These are phyloP conservation scores for Xestia xanthographa DNA, from an alignment of 2,888 invertebrate species.

Conservation along the genomic window DNA sequence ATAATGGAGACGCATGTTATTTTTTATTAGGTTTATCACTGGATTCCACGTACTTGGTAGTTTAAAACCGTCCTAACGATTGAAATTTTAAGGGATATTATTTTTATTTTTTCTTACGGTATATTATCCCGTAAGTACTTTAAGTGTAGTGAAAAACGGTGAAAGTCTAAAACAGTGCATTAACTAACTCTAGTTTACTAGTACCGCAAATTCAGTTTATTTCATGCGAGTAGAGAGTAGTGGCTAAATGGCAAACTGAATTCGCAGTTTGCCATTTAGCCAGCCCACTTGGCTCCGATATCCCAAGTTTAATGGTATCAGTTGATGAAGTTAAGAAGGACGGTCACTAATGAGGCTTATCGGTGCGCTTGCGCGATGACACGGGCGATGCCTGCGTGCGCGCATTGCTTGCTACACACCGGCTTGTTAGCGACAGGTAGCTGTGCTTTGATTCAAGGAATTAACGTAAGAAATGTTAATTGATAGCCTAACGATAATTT, in stretches of 20 bases:
- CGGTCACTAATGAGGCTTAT: constrained; percentile 88
- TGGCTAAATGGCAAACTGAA: no score
- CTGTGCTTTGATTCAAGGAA: constrained; percentile 68
- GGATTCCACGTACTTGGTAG: no score
- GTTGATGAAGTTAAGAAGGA: constrained; percentile 84
- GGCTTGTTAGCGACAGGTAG: constrained; percentile 80
- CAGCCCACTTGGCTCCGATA: constrained; percentile 62
- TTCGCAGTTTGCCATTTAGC: constrained; percentile 65
- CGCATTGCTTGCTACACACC: constrained; percentile 74
- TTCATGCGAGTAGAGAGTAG: constrained; percentile 29
- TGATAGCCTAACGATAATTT: constrained; percentile 64
- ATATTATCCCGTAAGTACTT: no score
- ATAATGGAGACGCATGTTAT: no score
- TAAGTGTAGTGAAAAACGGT: no score
- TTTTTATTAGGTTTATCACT: no score
- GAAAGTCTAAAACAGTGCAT: no score
- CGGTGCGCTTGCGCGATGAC: constrained; percentile 81
- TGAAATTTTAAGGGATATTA: no score
- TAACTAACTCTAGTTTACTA: constrained; percentile 37
- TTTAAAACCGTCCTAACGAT: no score
- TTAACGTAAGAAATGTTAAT: constrained; percentile 67
- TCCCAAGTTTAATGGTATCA: constrained; percentile 72
- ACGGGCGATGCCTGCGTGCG: constrained; percentile 83
- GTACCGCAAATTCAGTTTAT: constrained; percentile 42
- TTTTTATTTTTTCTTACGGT: no score